These are phyloP conservation scores for Sclerurus mexicanus DNA, from an alignment of 2,113 vertebrate species.

Conservation along the genomic window DNA sequence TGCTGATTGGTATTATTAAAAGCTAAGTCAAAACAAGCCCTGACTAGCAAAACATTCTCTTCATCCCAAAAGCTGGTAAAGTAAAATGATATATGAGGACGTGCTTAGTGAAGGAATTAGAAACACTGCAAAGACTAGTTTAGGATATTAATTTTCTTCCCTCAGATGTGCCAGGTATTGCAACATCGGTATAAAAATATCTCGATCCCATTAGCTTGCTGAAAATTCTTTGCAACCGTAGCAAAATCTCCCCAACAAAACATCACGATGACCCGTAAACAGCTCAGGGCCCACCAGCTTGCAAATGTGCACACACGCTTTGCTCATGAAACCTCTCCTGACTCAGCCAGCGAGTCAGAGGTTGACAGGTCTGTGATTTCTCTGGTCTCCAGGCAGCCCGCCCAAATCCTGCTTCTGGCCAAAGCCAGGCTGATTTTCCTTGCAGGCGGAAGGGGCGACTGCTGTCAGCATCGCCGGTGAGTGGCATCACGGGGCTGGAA, in stretches of 20 bases:
- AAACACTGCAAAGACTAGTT: conserved; percentile 23
- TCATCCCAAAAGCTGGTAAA: conserved; percentile 50
- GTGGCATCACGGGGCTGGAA: fast-evolving
- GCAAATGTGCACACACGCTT: neutral
- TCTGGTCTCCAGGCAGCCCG: neutral
- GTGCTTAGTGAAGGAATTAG: conserved; percentile 36
- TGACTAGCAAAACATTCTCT: conserved; percentile 46
- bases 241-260: neutral
- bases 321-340: neutral
- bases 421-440: neutral
- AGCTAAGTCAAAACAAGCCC: conserved; percentile 49
- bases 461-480: neutral
- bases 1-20: conserved; percentile 55
- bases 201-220: neutral
- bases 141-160: conserved; percentile 12
- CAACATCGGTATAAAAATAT: conserved; percentile 28
- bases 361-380: neutral
- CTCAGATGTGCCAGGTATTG: neutral
- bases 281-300: neutral
- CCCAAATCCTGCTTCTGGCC: neutral
- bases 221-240: conserved; percentile 1
- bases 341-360: neutral
- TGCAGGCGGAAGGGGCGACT: neutral
- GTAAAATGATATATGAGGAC: conserved; percentile 36
- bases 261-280: neutral